A percentile compares a stretch with the other conserved stretches of the same genome.
Evolutionary conservation across 2,888 invertebrate species (phyloP).

Genomic region (Aporophyla lueneburgensis): DNA sequence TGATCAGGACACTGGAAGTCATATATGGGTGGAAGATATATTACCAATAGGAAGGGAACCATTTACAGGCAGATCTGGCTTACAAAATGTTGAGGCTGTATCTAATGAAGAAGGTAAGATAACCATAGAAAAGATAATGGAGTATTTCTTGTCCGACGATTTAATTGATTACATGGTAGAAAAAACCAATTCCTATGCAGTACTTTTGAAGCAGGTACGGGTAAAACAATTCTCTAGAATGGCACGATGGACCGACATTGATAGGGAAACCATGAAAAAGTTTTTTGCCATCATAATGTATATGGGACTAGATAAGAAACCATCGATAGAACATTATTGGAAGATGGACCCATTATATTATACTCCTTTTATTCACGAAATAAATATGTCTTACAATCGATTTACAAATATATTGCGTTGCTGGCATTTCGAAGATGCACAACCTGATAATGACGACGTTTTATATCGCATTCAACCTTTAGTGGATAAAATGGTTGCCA

Average conservation of each 20-base stretch:
- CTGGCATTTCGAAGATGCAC: constrained; percentile 19
- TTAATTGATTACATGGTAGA: constrained; percentile 19
- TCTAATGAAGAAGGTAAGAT: too few species aligned
- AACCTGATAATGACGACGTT: constrained; percentile 45
- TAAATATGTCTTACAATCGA: constrained; percentile 41
- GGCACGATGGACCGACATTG: too few species aligned
- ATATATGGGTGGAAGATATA: constrained; percentile 42
- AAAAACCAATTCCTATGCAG: constrained; percentile 2
- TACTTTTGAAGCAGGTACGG: background rate
- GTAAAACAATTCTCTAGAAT: constrained; percentile 11
- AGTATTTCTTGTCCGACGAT: background rate
- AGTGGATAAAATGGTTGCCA: constrained; percentile 12
- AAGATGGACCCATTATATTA: too few species aligned
- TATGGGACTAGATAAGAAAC: constrained; percentile 33
- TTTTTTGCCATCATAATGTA: too few species aligned
- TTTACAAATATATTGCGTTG: too few species aligned
- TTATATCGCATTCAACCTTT: constrained; percentile 48
- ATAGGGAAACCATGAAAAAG: too few species aligned
- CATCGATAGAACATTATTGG: constrained; percentile 24
- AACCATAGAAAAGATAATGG: too few species aligned
- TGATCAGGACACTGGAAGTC: constrained; percentile 23
- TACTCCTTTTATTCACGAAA: too few species aligned
- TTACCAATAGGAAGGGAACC: constrained; percentile 36
- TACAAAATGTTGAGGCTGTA: too few species aligned
- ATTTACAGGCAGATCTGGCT: too few species aligned